phyloP scores from a whole-genome alignment of 1,140 invertebrate species.

The Drosophila virilis region DNA sequence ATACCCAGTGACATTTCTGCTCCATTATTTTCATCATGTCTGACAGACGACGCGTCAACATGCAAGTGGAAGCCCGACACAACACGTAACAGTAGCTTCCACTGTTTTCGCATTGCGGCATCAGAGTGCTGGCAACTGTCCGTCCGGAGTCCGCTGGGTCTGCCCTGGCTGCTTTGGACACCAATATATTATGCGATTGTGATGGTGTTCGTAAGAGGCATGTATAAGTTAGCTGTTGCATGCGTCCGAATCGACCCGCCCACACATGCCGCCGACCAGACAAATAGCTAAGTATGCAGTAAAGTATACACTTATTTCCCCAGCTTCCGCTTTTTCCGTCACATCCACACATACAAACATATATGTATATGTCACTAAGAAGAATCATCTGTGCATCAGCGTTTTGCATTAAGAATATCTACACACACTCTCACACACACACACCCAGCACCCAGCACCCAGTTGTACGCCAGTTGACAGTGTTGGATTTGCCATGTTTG shows the following conservation, averaged over 20 bases:
- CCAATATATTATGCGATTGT: conserved; percentile 72
- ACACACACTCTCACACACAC: neutral
- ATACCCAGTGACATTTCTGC: conserved; percentile 79
- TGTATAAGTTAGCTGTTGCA: conserved; percentile 59
- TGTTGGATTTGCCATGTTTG: conserved; percentile 4
- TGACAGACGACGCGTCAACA: conserved; percentile 82
- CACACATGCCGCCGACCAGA: conserved; percentile 18
- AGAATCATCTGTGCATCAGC: conserved; percentile 40
- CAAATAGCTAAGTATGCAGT: conserved; percentile 40
- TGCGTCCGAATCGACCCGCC: conserved; percentile 20
- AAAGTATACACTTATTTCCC: conserved; percentile 46
- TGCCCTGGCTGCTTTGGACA: conserved; percentile 56
- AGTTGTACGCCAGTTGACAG: conserved; percentile 17
- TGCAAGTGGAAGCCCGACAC: conserved; percentile 64
- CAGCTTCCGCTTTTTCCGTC: conserved; percentile 15
- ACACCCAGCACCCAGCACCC: conserved; percentile 3
- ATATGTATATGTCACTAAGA: neutral
- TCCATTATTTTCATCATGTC: conserved; percentile 83
- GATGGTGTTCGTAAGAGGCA: conserved; percentile 25
- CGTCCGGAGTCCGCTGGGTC: conserved; percentile 20
- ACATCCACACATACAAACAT: neutral
- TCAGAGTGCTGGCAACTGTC: conserved; percentile 51
- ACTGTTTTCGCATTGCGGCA: conserved; percentile 48
- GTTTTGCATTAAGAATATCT: conserved; percentile 58
- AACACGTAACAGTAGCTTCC: conserved; percentile 52